Conservation (phyloP, 2,797 vertebrate species). For the Lacerta viridis region DNA sequence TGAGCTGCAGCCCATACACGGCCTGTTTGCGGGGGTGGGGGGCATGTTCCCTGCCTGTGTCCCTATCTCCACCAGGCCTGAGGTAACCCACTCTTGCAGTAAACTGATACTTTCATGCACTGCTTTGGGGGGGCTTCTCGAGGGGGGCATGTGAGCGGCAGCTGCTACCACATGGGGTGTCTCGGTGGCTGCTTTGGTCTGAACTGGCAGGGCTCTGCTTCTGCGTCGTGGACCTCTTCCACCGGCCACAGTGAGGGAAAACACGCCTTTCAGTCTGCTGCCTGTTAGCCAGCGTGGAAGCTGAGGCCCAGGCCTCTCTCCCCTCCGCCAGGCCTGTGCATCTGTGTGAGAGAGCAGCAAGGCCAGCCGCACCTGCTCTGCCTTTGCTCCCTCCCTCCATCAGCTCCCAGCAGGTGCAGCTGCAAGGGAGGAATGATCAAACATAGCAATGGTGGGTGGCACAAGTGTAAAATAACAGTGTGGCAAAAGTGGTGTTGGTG, state of each 20-base stretch:
- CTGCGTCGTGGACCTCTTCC: not conserved
- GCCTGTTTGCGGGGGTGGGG: too few relatives aligned
- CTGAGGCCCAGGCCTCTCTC: not conserved
- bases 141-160: too few relatives aligned
- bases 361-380: not conserved
- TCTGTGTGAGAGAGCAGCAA: not conserved
- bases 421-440: not conserved
- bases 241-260: not conserved
- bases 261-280: not conserved
- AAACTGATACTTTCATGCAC: too few relatives aligned
- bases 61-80: too few relatives aligned
- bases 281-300: too few relatives aligned
- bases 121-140: too few relatives aligned
- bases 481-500: not conserved
- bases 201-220: too few relatives aligned
- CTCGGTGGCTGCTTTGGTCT: too few relatives aligned
- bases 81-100: too few relatives aligned
- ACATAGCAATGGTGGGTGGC: not conserved
- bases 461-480: constrained; percentile 31
- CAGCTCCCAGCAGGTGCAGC: constrained; percentile 32
- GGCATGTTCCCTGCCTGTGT: too few relatives aligned
- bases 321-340: not conserved
- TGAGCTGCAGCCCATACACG: too few relatives aligned
- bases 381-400: not conserved
- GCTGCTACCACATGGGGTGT: too few relatives aligned